phyloP scores from a whole-genome alignment of 2,113 vertebrate species.

The Pimephales promelas region DNA sequence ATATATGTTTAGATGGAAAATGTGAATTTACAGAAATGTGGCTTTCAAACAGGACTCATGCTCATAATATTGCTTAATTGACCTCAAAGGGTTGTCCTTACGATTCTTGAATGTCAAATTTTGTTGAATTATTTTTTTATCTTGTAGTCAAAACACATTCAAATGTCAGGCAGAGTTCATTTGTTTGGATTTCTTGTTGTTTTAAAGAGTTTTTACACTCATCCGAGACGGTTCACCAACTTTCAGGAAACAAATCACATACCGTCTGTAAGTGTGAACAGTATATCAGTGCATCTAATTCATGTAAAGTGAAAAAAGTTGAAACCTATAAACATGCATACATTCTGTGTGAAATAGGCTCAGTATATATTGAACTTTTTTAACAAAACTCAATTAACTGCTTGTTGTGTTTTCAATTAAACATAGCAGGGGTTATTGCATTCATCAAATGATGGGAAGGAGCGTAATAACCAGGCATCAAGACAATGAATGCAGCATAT shows the following conservation, averaged over 20 bases:
- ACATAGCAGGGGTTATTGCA: too few relatives aligned
- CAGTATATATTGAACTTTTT: background rate
- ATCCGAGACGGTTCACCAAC: background rate
- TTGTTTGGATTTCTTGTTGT: background rate
- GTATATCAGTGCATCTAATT: background rate
- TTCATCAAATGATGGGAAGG: too few relatives aligned
- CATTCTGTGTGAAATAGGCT: background rate
- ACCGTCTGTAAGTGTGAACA: background rate
- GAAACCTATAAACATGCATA: background rate
- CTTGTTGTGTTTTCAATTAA: too few relatives aligned
- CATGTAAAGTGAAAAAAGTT: too few relatives aligned
- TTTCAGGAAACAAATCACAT: background rate
- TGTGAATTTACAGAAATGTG: too few relatives aligned
- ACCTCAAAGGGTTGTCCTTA: background rate
- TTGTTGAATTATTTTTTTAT: background rate
- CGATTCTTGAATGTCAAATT: conserved; percentile 1
- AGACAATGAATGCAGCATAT: background rate
- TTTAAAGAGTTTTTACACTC: background rate
- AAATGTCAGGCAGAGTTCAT: conserved; percentile 11
- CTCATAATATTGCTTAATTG: background rate
- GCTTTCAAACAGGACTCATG: background rate
- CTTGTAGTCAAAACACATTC: conserved; percentile 6
- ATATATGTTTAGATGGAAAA: too few relatives aligned
- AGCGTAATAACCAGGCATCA: background rate
- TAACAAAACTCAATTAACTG: background rate